Conservation (phyloP, 2,113 vertebrate genomes). For the Nyctibius bracteatus region DNA sequence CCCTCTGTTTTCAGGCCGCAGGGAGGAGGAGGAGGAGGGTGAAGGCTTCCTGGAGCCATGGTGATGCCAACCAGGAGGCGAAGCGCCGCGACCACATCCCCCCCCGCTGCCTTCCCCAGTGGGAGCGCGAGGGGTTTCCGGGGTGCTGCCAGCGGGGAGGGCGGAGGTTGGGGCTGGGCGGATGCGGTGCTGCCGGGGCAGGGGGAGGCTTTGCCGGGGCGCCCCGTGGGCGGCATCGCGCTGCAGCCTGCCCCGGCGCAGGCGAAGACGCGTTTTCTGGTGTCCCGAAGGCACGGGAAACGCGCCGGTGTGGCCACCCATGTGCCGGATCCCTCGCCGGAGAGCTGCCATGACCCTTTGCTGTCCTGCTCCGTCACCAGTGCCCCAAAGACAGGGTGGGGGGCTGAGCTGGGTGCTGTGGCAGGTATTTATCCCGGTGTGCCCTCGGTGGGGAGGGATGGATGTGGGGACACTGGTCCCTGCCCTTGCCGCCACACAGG, state of each 20-base stretch:
- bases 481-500: background rate
- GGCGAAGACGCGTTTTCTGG: background rate
- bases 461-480: fast-evolving
- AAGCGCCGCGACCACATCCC: background rate
- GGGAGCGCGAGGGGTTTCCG: background rate
- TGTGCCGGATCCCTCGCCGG: fast-evolving
- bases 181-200: fast-evolving
- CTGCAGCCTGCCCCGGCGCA: background rate
- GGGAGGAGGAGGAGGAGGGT: background rate
- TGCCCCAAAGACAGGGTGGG: fast-evolving
- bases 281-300: slow-evolving; percentile 24
- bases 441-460: background rate
- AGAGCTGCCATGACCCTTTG: background rate
- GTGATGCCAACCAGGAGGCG: too few species aligned
- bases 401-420: background rate
- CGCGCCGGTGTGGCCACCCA: fast-evolving
- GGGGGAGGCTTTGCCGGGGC: background rate
- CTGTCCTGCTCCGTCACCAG: background rate
- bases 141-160: background rate
- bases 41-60: background rate
- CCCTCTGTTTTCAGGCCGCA: background rate
- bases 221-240: background rate
- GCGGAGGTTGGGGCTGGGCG: background rate
- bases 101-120: background rate
- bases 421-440: background rate